Percentiles rank a stretch among this genome's conserved stretches.
Conservation (phyloP, 2,113 vertebrate species). For the Tinamus guttatus region DNA sequence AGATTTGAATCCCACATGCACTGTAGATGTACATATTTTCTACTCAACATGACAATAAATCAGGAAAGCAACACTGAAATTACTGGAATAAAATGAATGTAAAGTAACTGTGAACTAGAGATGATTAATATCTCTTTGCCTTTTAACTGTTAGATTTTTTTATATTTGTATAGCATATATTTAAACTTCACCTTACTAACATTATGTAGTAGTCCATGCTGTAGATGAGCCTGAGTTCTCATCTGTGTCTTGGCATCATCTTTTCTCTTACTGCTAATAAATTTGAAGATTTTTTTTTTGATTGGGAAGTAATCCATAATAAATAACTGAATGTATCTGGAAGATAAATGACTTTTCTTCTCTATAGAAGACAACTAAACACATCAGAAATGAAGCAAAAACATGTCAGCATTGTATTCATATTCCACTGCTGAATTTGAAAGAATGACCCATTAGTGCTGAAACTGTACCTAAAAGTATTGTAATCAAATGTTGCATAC, state of each 20-base stretch:
- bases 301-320: neutral
- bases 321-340: neutral
- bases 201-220: neutral
- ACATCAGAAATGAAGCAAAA: neutral
- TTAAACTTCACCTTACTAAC: neutral
- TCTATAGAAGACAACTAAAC: neutral
- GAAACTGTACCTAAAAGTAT: neutral
- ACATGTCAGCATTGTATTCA: neutral
- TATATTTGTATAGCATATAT: neutral
- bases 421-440: neutral
- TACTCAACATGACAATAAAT: neutral
- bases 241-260: neutral
- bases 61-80: neutral
- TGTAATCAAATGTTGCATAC: conserved; percentile 32
- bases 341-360: neutral
- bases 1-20: neutral
- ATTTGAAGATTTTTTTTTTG: neutral
- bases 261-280: neutral
- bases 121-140: neutral
- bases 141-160: neutral
- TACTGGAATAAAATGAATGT: neutral
- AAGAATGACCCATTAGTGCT: neutral
- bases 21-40: neutral
- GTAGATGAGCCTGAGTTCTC: neutral
- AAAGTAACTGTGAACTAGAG: neutral